These are phyloP conservation scores for Brachionus rotundiformis DNA, from an alignment of 1,140 invertebrate genomes.

Conservation along the genomic window DNA sequence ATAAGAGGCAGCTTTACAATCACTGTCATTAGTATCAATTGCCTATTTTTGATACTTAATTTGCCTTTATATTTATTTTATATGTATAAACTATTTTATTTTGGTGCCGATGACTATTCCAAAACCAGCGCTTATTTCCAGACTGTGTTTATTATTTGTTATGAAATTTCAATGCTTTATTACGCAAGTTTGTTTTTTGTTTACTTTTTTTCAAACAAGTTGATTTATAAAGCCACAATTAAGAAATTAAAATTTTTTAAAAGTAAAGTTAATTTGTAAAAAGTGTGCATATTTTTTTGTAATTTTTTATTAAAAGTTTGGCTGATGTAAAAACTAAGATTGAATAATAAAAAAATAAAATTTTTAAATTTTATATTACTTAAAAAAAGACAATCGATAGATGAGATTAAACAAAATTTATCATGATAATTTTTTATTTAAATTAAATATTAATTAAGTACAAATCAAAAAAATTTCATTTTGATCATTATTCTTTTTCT, in stretches of 20 bases:
- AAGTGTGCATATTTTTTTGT: no score
- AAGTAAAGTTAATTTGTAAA: not conserved
- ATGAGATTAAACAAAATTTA: no score
- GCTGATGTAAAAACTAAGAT: no score
- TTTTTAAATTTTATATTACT: no score
- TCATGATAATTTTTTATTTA: no score
- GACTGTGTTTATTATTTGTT: not conserved
- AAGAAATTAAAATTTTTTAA: not conserved
- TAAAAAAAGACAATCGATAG: no score
- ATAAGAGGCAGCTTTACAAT: not conserved
- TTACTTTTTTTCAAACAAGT: not conserved
- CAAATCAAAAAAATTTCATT: no score
- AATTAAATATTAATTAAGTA: no score
- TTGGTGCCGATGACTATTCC: not conserved
- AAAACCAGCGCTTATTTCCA: not conserved
- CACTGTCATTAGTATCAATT: not conserved
- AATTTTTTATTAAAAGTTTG: not conserved
- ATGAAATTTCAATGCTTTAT: conserved; percentile 3
- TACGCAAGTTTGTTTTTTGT: conserved; percentile 25
- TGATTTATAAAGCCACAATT: not conserved
- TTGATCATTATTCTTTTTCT: no score
- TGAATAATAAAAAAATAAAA: no score
- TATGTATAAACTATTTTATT: not conserved
- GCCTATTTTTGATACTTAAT: conserved; percentile 27
- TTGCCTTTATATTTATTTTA: conserved; percentile 27